Evolutionary conservation across 2,113 vertebrate genomes (phyloP).

Genomic region (Platysteira castanea): DNA sequence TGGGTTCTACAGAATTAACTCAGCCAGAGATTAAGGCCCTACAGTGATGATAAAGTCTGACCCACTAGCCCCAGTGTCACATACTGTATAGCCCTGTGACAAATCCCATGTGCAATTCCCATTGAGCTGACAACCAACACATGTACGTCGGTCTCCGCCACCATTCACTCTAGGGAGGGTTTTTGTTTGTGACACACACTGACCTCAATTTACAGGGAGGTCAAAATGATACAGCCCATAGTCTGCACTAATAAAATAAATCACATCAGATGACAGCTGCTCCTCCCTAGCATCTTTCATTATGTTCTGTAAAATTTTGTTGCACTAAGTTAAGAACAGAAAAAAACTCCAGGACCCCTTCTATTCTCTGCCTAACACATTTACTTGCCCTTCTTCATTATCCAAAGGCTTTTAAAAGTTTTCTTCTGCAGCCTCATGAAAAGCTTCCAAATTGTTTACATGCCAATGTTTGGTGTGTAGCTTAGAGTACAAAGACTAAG

Average conservation of each 20-base stretch:
- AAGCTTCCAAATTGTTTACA: conserved; percentile 26
- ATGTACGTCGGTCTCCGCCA: background rate
- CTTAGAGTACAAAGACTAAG: conserved; percentile 44
- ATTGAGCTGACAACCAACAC: conserved; percentile 56
- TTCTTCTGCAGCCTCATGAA: background rate
- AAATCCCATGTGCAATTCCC: conserved; percentile 68
- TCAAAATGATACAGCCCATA: conserved; percentile 47
- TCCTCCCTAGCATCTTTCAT: conserved; percentile 33
- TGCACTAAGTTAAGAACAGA: background rate
- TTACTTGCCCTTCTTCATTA: background rate
- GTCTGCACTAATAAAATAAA: conserved; percentile 56
- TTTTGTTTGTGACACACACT: conserved; percentile 55
- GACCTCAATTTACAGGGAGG: conserved; percentile 72
- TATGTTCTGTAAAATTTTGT: background rate
- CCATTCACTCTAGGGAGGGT: conserved; percentile 22
- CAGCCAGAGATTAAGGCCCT: conserved; percentile 11
- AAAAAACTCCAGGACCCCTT: background rate
- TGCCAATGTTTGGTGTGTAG: background rate
- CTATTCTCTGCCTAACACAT: background rate
- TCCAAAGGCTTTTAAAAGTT: background rate
- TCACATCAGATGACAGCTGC: conserved; percentile 55
- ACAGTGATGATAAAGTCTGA: conserved; percentile 48
- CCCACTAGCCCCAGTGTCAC: conserved; percentile 45
- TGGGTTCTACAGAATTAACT: conserved; percentile 44
- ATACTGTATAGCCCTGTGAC: conserved; percentile 51